Conservation (phyloP, 64 coral and sea anemone species). For the Stichodactyla helianthus region DNA sequence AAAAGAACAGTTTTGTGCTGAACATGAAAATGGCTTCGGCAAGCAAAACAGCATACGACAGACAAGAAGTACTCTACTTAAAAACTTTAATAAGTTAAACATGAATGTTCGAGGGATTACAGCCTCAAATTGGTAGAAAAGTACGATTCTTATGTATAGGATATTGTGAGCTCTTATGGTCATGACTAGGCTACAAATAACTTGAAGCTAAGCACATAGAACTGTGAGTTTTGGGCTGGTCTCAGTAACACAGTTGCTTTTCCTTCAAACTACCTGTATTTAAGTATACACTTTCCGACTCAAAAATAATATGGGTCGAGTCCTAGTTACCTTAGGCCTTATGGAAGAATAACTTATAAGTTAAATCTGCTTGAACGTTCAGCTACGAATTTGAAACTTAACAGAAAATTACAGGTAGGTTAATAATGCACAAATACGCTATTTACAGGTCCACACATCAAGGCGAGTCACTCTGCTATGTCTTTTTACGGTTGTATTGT, state of each 20-base stretch:
- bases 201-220: background rate
- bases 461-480: background rate
- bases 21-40: background rate
- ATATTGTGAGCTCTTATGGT: background rate
- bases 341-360: background rate
- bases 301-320: background rate
- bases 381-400: background rate
- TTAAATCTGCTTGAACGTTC: background rate
- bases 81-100: conserved; percentile 69
- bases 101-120: conserved; percentile 4
- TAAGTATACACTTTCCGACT: background rate
- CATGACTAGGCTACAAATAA: background rate
- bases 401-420: background rate
- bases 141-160: conserved; percentile 44
- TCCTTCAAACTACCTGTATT: background rate
- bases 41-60: conserved; percentile 46
- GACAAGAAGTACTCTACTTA: background rate
- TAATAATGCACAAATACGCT: background rate
- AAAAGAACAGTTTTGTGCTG: background rate
- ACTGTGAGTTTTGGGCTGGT: background rate
- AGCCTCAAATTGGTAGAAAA: conserved; percentile 53
- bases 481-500: conserved; percentile 9
- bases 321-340: background rate
- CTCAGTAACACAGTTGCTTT: background rate
- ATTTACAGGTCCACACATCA: background rate